phyloP scores from a whole-genome alignment of 1,140 invertebrate genomes.

The Brachionus sp. region DNA sequence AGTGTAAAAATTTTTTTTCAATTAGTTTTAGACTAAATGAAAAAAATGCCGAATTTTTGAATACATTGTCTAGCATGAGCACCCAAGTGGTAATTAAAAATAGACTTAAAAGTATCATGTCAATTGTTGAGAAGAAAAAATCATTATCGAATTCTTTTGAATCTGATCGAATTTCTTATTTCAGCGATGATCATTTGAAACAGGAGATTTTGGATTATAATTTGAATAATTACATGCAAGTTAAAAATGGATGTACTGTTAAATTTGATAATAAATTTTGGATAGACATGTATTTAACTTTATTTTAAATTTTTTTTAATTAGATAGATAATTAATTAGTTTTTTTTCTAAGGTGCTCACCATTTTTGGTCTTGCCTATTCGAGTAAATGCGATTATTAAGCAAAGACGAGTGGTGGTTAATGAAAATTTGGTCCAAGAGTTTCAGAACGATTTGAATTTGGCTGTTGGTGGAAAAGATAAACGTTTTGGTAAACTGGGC shows the following conservation, averaged over 20 bases:
- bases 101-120: neutral
- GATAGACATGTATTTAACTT: neutral
- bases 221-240: neutral
- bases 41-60: neutral
- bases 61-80: neutral
- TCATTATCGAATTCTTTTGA: neutral
- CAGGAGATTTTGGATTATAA: neutral
- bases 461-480: neutral
- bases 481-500: neutral
- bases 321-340: neutral
- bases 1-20: slow-evolving; percentile 1
- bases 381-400: neutral
- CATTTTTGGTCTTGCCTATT: neutral
- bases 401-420: neutral
- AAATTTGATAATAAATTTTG: slow-evolving; percentile 12
- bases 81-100: neutral
- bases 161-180: neutral
- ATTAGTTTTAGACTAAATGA: neutral
- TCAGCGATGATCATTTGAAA: neutral
- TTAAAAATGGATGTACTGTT: neutral
- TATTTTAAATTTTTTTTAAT: neutral
- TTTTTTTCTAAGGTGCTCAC: neutral
- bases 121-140: neutral
- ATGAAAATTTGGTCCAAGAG: neutral
- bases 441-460: neutral